Conservation (phyloP, 2,888 invertebrate genomes). For the Sarcophaga rosellei region DNA sequence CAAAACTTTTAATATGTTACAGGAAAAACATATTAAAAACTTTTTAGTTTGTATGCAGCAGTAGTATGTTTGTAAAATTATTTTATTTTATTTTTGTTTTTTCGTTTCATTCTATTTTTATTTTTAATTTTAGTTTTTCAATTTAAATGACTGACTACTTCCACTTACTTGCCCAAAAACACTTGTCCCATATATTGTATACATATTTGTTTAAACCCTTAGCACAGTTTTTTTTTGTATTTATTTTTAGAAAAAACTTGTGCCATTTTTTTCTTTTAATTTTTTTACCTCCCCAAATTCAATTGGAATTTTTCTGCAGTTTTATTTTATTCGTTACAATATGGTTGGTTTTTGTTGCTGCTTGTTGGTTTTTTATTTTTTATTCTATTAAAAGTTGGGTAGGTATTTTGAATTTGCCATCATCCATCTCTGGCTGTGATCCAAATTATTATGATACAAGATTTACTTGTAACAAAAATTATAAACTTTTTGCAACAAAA, state of each 20-base stretch:
- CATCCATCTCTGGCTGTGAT: slow-evolving; percentile 44
- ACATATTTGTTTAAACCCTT: slow-evolving; percentile 5
- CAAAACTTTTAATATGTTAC: not conserved
- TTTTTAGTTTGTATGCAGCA: too few relatives aligned
- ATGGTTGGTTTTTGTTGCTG: slow-evolving; percentile 6
- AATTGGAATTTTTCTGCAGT: not conserved
- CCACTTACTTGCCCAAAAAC: too few relatives aligned
- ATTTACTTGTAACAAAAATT: slow-evolving; percentile 58
- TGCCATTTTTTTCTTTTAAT: not conserved
- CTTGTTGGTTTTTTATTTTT: slow-evolving; percentile 19
- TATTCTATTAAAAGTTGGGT: slow-evolving; percentile 34
- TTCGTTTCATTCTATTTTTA: too few relatives aligned
- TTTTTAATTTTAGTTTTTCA: too few relatives aligned
- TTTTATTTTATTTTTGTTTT: too few relatives aligned
- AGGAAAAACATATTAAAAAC: not conserved
- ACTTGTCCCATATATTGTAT: not conserved
- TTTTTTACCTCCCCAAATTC: not conserved
- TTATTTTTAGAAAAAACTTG: too few relatives aligned
- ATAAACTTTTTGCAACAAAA: slow-evolving; percentile 23
- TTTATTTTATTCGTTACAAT: not conserved
- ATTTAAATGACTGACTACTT: too few relatives aligned
- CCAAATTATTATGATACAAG: slow-evolving; percentile 62
- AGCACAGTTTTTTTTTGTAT: not conserved
- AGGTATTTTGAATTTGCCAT: slow-evolving; percentile 20
- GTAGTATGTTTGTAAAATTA: too few relatives aligned